Evolutionary conservation across 2,113 vertebrate genomes (phyloP).

Genomic region (Callocephalon fimbriatum): DNA sequence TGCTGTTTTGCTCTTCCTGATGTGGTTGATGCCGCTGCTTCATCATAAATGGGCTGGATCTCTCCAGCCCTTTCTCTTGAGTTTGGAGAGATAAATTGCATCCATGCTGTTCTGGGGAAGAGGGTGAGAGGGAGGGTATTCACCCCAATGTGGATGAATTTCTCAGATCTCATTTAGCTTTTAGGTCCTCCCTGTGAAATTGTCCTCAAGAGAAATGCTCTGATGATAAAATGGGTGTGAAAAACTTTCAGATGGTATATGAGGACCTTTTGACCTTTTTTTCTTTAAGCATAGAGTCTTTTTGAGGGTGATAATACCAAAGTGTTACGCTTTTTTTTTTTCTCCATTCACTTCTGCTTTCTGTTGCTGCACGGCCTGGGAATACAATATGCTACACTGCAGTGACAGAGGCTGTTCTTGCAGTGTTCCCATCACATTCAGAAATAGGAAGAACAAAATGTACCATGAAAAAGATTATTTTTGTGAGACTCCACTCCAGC

Average conservation of each 20-base stretch:
- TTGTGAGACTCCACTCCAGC: constrained; percentile 27
- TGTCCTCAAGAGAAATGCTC: not conserved
- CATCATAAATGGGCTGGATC: not conserved
- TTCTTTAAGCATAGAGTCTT: not conserved
- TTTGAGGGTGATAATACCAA: not conserved
- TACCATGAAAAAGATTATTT: constrained; percentile 36
- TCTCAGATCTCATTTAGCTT: not conserved
- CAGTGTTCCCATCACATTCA: constrained; percentile 38
- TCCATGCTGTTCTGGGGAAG: not conserved
- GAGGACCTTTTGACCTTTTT: not conserved
- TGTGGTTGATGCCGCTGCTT: not conserved
- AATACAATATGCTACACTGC: constrained; percentile 36
- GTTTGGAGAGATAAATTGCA: not conserved
- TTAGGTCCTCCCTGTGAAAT: not conserved
- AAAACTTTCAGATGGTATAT: not conserved
- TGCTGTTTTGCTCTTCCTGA: not conserved
- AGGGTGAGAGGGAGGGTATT: not conserved
- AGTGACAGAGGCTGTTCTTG: constrained; percentile 36
- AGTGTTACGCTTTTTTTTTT: not conserved
- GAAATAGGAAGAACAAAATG: constrained; percentile 61
- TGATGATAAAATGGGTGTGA: not conserved
- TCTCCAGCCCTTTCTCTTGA: not conserved
- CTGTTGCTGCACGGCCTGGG: not conserved
- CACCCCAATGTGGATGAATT: not conserved
- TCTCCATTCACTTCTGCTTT: not conserved